A percentile compares a stretch with the other conserved stretches of the same genome.
Conservation (phyloP, 2,888 invertebrate genomes). For the Metellina segmentata region DNA sequence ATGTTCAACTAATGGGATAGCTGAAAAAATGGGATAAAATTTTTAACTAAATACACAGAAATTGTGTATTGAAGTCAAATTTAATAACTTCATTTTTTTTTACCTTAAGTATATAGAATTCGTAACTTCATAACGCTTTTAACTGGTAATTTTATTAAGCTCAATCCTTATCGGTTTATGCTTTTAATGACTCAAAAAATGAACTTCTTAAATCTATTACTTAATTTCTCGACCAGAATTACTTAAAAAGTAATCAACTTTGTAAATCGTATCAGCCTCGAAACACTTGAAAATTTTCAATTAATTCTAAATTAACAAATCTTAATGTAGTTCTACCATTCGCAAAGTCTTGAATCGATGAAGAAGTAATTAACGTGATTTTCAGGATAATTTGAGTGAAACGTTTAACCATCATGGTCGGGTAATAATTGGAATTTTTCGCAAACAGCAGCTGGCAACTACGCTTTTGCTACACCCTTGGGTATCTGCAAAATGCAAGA, state of each 20-base stretch:
- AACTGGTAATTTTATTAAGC: too few species aligned
- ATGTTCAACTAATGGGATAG: too few species aligned
- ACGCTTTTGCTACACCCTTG: background rate
- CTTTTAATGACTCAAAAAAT: background rate
- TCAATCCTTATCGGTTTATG: too few species aligned
- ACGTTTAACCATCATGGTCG: background rate
- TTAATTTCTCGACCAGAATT: background rate
- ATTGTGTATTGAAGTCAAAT: too few species aligned
- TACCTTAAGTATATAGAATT: too few species aligned
- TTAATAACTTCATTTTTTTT: too few species aligned
- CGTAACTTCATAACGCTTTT: too few species aligned
- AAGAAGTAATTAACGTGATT: background rate
- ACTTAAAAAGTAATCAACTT: background rate
- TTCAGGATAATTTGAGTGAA: background rate
- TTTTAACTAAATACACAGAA: too few species aligned
- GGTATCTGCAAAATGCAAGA: background rate
- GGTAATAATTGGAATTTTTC: background rate
- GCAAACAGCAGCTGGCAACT: background rate
- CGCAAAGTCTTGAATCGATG: background rate
- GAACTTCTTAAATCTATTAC: background rate
- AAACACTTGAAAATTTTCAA: background rate
- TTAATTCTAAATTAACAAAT: background rate
- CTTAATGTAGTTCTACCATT: background rate
- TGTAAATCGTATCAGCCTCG: background rate
- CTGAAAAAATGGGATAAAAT: too few species aligned